Evolutionary conservation across 2,113 vertebrate species (phyloP).

Genomic region (Notothenia rossii): DNA sequence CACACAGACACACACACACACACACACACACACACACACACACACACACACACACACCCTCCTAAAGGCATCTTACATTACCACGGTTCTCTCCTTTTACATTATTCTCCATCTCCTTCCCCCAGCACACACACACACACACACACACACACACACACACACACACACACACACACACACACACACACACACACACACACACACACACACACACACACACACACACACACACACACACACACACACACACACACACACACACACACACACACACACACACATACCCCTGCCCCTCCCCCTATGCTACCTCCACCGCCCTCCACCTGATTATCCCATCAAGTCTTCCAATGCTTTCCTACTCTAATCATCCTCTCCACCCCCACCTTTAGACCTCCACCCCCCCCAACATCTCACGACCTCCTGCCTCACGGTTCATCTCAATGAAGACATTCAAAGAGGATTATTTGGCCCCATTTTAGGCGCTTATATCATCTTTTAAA

Average conservation of each 20-base stretch:
- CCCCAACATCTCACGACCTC: constrained; percentile 8
- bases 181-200: background rate
- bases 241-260: background rate
- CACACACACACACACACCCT: constrained; percentile 9
- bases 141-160: background rate
- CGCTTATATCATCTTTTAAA: background rate
- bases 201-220: background rate
- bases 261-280: background rate
- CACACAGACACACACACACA: background rate
- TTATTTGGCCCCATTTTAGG: constrained; percentile 20
- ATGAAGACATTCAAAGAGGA: background rate
- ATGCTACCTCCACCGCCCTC: background rate
- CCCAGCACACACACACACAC: background rate
- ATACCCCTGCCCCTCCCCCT: constrained; percentile 22
- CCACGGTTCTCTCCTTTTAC: background rate
- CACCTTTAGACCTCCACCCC: background rate
- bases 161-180: background rate
- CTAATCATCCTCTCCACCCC: constrained; percentile 11
- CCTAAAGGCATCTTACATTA: background rate
- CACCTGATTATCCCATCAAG: constrained; percentile 49
- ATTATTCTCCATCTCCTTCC: constrained; percentile 21
- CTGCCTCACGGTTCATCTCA: constrained; percentile 2
- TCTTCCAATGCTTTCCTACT: constrained; percentile 4
- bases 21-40: constrained; percentile 11
- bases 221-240: background rate